phyloP scores from a whole-genome alignment of 2,113 vertebrate genomes.

The Urocitellus parryii region DNA sequence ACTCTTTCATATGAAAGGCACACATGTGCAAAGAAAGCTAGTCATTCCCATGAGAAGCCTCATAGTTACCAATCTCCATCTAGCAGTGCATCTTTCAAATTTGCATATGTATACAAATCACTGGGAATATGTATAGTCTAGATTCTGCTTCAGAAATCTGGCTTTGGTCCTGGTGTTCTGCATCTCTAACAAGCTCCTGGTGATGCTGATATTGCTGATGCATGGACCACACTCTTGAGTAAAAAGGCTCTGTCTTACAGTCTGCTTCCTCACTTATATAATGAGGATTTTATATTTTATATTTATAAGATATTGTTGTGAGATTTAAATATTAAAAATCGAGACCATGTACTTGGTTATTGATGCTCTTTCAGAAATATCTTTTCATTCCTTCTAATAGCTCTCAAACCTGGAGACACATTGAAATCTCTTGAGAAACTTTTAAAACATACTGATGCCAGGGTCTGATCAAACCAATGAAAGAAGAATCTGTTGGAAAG shows the following conservation, averaged over 20 bases:
- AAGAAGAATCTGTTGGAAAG: neutral
- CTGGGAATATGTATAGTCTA: too few species aligned
- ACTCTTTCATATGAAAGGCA: neutral
- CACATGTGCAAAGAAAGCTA: neutral
- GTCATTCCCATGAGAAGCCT: neutral
- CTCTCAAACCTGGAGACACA: neutral
- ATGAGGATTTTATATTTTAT: neutral
- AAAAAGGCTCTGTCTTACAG: neutral
- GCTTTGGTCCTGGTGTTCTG: neutral
- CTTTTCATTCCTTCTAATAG: neutral
- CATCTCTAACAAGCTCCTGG: neutral
- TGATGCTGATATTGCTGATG: neutral
- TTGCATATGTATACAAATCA: neutral
- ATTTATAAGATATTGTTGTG: neutral
- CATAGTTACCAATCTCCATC: neutral
- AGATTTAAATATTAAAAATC: neutral
- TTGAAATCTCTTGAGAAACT: neutral
- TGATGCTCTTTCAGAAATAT: neutral
- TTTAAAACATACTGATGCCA: neutral
- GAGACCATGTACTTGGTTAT: neutral
- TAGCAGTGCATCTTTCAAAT: neutral
- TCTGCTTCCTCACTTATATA: neutral
- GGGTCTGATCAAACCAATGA: neutral
- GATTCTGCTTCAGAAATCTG: neutral
- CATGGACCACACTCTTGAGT: fast-evolving